Base-by-base conservation (phyloP, 2,888 invertebrate species). In the Oxycera nigricornis region DNA sequence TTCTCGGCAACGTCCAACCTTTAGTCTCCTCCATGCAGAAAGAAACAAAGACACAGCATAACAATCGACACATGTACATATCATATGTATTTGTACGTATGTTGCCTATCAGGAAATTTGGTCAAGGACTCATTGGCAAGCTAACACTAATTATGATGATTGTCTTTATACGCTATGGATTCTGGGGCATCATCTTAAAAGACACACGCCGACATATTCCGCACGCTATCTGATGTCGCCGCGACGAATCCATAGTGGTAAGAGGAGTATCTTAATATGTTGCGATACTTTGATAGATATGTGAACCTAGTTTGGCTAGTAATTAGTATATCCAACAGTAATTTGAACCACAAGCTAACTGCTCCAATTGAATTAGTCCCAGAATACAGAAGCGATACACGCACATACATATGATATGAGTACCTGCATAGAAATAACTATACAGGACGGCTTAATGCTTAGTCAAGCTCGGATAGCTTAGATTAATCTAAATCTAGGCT, bases 251-350 rank as follows among this genome's bases (percentile, higher is more conserved):
- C 46, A 46, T n/a, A n/a, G n/a, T n/a, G n/a, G n/a, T n/a, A n/a
- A n/a, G n/a, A n/a, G n/a, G n/a, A n/a, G 46, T n/a, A 14, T 17
- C 35, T 35, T n/a, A n/a, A 35, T 35, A 46, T 46, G 46, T 46
- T n/a, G 46, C 46, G 17, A 46, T 46, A 46, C 46, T 3, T 17
- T 57, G 24, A 57, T 57, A 57, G 57, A 57, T 24, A 57, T 57
- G 61, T 41, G 26, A 65, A 41, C 41, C 65, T 2, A 61, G 41
- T 41, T 41, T 7, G 41, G 41, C 41, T 24, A 1, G 65, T 65
- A 65, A 65, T 65, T 65, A 61, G 61, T 61, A n/a, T n/a, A 65
- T 41, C 41, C 41, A 41, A 41, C 65, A 41, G 65, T 65, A 41
- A 65, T 14, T 2, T 26, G 65, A 39, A 65, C 65, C 28, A 65